Base-by-base conservation (phyloP, 2,113 vertebrate genomes). In the Halcyon malimbica region DNA sequence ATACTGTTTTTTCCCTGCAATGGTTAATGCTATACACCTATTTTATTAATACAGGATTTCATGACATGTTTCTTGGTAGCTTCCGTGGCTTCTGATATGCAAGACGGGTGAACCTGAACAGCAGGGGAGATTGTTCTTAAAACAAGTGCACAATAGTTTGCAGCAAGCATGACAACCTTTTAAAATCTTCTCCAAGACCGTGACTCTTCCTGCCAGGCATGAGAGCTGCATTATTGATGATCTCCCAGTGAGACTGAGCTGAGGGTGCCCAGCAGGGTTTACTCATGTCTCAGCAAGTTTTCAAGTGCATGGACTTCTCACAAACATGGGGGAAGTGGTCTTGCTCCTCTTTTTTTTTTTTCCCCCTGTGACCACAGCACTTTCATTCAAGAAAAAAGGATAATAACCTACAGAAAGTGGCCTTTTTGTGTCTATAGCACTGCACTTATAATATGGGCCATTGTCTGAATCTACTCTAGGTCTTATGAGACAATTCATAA, bases 141-240 rank as follows among this genome's bases (percentile, higher is more conserved):
- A 76, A 77, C 3, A 25, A 79, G 16, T 11, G 13, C 28, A 77
- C 4, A 25, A 13, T 37, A 62, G 16, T 33, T 80, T 68, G 9
- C 35, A 19, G 37, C 33, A 82, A 24, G 24, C 24, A n/a, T 19
- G 28, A 8, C 5, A 59, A 67, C 21, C 13, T 68, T 29, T 4
- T 70, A 68, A 54, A 54, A 33, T 39, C 23, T 35, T 53, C 12
- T 56, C 16, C 20, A 23, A 91, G 41, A n/a, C 6, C 10, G 3
- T 16, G 2, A 25, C 6, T 57, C 9, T 78, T 73, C 28, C 56
- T 59, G 25, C 20, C 10, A 71, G 51, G 16, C 10, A 19, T 19
- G 24, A 28, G 23, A 35, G 4, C 6, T 54, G 16, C 2, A 2
- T 13, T 39, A 7, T 0, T 50, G 15, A 23, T 3, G 7, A 37